Evolutionary conservation across 1,140 invertebrate species (phyloP).

Genomic region (Anastrepha ludens): DNA sequence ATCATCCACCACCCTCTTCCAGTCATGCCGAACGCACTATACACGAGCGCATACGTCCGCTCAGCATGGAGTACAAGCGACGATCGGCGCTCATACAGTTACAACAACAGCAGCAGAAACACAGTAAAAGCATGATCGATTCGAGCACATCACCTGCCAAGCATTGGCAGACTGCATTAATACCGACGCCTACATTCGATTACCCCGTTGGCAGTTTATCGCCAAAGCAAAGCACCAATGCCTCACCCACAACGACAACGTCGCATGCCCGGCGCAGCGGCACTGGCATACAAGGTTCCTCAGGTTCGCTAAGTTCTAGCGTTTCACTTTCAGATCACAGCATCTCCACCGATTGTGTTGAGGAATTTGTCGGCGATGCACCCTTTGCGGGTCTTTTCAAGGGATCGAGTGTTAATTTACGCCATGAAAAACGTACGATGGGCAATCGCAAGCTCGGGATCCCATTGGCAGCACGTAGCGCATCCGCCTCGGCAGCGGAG

Average conservation of each 20-base stretch:
- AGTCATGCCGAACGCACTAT: conserved; percentile 91
- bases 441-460: not conserved
- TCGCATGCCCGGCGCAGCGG: conserved; percentile 44
- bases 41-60: conserved; percentile 90
- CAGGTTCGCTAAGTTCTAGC: conserved; percentile 75
- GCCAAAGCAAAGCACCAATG: conserved; percentile 12
- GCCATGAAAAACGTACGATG: conserved; percentile 13
- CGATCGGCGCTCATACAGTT: conserved; percentile 67
- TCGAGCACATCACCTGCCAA: conserved; percentile 65
- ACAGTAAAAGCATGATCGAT: conserved; percentile 63
- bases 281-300: conserved; percentile 60
- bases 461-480: not conserved
- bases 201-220: conserved; percentile 1
- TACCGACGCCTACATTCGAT: conserved; percentile 46
- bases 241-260: conserved; percentile 22
- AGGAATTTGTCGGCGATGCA: conserved; percentile 89
- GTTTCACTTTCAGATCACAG: conserved; percentile 85
- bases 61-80: conserved; percentile 81
- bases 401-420: conserved; percentile 78
- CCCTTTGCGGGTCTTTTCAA: conserved; percentile 90
- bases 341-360: conserved; percentile 87
- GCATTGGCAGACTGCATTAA: conserved; percentile 66
- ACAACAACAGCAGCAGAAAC: conserved; percentile 64
- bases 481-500: conserved; percentile 60
- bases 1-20: conserved; percentile 95